Base-by-base conservation (phyloP, 2,797 vertebrate genomes). In the Heliangelus exortis region DNA sequence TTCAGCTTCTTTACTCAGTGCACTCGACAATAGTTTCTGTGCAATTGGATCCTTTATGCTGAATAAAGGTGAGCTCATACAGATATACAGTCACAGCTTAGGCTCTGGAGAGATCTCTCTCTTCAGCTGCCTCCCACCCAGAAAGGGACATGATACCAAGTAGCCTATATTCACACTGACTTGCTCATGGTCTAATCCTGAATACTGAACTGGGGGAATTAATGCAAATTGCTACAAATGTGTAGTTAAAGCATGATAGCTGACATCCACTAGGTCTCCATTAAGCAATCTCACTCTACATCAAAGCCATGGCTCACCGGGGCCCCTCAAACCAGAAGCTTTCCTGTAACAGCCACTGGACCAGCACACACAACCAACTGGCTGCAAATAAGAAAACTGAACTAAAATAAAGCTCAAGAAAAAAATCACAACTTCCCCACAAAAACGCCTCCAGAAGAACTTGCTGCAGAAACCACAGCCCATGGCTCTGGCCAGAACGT, bases 351-450 rank as follows among this genome's bases (percentile, higher is more conserved):
- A 6, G 59, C 57, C 43, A 63, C 68, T 57, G 26, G 63, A 55
- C 25, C 68, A 77, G 22, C 1, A 2, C 0, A 0, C 31, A 65
- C 13, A 67, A 43, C 17, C n/a, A 54, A 65, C 25, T 0, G 1
- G 12, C n/a, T 79, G 78, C 7, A 41, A 68, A 6, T 20, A 54
- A 29, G 54, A 77, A 74, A 82, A 63, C 5, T 12, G 4, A 75
- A 29, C 14, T 25, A 12, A 31, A 16, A 10, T 20, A 20, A 26
- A 1, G 1, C 28, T 59, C 23, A 45, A 59, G 20, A 33, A 51
- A 72, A 75, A 53, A 71, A 45, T 3, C 10, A 41, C 8, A 68
- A 7, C 16, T 65, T 87, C 26, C 54, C 39, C 9, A 10, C 59
- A 57, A 33, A 87, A 73, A 76, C 14, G 1, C 5, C 29, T 62